Evolutionary conservation across 2,797 vertebrate genomes (phyloP), one percentile per base, ranked within the genome.

Genomic region (Anableps anableps): DNA sequence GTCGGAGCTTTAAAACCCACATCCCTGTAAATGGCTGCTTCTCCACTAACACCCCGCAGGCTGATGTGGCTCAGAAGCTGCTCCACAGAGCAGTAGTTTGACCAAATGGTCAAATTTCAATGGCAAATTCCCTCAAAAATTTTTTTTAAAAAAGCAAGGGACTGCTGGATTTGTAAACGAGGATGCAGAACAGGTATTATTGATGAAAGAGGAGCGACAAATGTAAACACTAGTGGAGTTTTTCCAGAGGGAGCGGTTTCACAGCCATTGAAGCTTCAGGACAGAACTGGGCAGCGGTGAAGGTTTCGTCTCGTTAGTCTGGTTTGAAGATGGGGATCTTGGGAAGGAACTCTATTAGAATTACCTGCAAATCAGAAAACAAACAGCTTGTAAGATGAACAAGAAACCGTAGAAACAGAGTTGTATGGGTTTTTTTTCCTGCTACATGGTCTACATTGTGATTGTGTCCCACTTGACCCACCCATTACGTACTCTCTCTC

Each of bases 291-390:
- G 97, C 97, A 97, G 97, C 97, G 95, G 96, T 94, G 96, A 95
- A 95, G 95, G 95, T 95, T 80, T 71, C 94, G 93, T 89, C 89
- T 83, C 90, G 92, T 93, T 99, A 99, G 96, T 99, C 99, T 78
- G 98, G 99, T 97, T 97, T 97, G 96, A 99, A 99, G 96, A 99
- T 99, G 53, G 98, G 98, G 88, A 98, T 99, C 97, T 99, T 99
- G 95, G 99, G 99, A 97, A 99, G 97, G 97, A 99, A 99, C 95
- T 99, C 98, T 98, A 99, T 99, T 95, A 99, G 95, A 95, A 99
- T 99, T 88, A 99, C 98, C 98, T 99, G 95, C 77, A 79, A 88
- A 51, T 14, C 66, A 72, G 90, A 94, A 96, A 92, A 96, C 95
- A 95, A 95, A 79, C 94, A 95, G 93, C 94, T 93, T 92, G 93